These are phyloP conservation scores for Heliconius hermathena DNA, from an alignment of 1,140 invertebrate genomes.

Conservation along the genomic window DNA sequence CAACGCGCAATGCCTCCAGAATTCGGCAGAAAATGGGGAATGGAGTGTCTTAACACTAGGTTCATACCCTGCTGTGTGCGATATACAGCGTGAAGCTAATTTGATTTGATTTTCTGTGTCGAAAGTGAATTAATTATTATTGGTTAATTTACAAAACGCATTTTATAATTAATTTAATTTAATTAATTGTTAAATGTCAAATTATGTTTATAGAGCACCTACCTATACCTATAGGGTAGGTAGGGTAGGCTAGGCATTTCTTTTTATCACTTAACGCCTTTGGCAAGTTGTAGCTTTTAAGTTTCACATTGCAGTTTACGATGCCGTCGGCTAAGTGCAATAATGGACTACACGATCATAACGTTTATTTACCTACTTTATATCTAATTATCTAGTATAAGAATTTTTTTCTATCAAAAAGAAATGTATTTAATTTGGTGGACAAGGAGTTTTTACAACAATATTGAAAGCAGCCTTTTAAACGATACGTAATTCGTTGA, in stretches of 20 bases:
- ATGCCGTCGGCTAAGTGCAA: conserved; percentile 57
- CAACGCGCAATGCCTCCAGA: too few species aligned
- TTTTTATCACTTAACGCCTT: conserved; percentile 15
- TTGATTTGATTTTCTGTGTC: too few species aligned
- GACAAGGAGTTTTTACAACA: neutral
- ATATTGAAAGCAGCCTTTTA: neutral
- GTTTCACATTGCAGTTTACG: conserved; percentile 51
- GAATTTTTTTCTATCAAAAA: too few species aligned
- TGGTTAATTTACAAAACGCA: too few species aligned
- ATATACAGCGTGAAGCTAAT: too few species aligned
- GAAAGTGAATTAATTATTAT: too few species aligned
- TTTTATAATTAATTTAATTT: neutral
- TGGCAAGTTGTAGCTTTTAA: conserved; percentile 37
- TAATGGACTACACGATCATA: conserved; percentile 30
- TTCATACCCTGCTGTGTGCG: too few species aligned
- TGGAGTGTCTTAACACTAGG: too few species aligned
- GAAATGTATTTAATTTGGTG: too few species aligned
- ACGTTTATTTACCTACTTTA: neutral
- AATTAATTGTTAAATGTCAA: neutral
- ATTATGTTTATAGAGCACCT: neutral
- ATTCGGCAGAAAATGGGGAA: too few species aligned
- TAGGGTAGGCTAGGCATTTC: neutral
- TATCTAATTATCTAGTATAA: neutral
- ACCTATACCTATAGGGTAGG: neutral
- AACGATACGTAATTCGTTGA: neutral